These are phyloP conservation scores for Ceriagrion tenellum DNA, from an alignment of 2,888 invertebrate genomes.

Conservation along the genomic window DNA sequence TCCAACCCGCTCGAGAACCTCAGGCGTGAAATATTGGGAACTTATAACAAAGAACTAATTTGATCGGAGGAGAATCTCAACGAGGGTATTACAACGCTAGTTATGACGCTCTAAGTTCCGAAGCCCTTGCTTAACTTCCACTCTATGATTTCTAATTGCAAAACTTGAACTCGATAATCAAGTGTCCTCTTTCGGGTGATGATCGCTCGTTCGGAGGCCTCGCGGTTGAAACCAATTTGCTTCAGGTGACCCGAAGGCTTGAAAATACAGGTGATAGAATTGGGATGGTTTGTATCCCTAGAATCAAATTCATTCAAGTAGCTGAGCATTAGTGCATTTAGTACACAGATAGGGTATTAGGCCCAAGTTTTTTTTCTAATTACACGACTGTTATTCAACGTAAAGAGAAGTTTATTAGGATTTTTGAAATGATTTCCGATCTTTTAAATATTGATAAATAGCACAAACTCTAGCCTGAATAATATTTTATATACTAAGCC, in stretches of 20 bases:
- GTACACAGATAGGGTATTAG: too few species aligned
- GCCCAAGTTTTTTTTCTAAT: too few species aligned
- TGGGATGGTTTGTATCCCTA: background rate
- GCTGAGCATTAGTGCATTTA: too few species aligned
- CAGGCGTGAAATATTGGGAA: background rate
- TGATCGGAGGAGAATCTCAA: background rate
- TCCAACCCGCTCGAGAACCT: background rate
- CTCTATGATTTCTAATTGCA: background rate
- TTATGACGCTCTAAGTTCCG: background rate
- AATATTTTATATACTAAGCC: too few species aligned
- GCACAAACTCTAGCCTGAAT: too few species aligned
- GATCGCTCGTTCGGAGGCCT: background rate
- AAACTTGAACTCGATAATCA: background rate
- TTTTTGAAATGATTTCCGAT: too few species aligned
- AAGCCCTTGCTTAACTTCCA: background rate
- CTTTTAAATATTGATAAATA: too few species aligned
- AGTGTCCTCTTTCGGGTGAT: background rate
- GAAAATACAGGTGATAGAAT: background rate
- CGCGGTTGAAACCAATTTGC: background rate
- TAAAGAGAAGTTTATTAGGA: too few species aligned
- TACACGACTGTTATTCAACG: too few species aligned
- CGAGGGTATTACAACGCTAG: background rate
- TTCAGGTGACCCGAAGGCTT: background rate
- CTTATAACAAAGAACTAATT: background rate
- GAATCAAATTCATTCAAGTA: too few species aligned